Percentiles rank a stretch among this genome's conserved stretches.
phyloP scores from a whole-genome alignment of 2,113 vertebrate genomes.

The Tragelaphus imberbis region DNA sequence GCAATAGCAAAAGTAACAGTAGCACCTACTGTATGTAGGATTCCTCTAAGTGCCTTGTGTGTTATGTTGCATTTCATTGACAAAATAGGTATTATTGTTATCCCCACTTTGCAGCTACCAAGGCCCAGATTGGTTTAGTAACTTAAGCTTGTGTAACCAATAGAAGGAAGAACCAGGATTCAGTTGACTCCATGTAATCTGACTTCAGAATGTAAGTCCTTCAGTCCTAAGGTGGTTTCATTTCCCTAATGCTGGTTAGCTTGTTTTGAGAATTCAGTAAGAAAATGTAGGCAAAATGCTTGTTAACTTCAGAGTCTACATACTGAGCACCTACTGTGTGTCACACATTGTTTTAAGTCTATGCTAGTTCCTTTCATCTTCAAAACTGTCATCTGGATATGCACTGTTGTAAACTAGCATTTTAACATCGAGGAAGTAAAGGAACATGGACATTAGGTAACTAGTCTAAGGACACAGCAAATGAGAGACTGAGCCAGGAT shows the following conservation, averaged over 20 bases:
- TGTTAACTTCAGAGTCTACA: not conserved
- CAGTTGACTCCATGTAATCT: not conserved
- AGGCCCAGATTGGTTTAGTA: not conserved
- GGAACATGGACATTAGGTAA: not conserved
- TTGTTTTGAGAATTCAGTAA: not conserved
- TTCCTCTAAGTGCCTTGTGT: not conserved
- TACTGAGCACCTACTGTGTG: not conserved
- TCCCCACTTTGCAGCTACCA: not conserved
- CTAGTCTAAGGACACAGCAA: not conserved
- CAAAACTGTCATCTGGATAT: not conserved
- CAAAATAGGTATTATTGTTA: not conserved
- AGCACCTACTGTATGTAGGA: rapidly evolving
- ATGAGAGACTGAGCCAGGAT: not conserved
- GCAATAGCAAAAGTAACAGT: not conserved
- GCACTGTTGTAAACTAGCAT: not conserved
- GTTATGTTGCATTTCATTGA: not conserved
- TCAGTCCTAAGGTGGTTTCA: not conserved
- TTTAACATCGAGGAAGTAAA: not conserved
- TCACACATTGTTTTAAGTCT: not conserved
- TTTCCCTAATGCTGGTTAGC: not conserved
- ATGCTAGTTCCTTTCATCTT: not conserved
- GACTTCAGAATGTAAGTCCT: not conserved
- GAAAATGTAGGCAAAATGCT: not conserved
- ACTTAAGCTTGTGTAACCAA: not conserved
- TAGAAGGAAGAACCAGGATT: not conserved